Conservation (phyloP, 2,797 vertebrate genomes). For the Amniataba percoides region DNA sequence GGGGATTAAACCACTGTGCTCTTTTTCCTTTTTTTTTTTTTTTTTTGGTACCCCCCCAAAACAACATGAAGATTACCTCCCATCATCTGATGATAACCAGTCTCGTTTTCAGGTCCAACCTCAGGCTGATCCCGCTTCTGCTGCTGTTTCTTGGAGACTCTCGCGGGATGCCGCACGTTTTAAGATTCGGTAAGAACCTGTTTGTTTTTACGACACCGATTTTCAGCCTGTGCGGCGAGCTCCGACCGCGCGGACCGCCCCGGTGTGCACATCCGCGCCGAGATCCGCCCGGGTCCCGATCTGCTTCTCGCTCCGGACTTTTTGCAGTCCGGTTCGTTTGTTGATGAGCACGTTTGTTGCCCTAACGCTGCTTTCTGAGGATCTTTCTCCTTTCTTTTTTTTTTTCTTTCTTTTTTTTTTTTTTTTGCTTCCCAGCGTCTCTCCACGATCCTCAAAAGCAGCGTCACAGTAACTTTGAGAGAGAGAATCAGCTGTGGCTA, state of each 20-base stretch:
- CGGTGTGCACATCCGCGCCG: not conserved
- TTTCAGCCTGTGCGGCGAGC: not conserved
- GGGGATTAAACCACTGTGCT: conserved; percentile 84
- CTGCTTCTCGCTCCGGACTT: no score
- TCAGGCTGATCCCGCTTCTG: conserved; percentile 92
- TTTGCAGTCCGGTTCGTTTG: no score
- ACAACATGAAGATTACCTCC: conserved; percentile 97
- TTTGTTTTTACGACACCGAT: conserved; percentile 39
- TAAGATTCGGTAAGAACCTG: conserved; percentile 95
- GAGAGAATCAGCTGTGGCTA: conserved; percentile 1
- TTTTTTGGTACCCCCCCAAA: no score
- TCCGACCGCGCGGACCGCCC: conserved; percentile 7
- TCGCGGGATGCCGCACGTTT: conserved; percentile 97
- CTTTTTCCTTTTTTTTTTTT: no score
- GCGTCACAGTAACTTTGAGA: conserved; percentile 44
- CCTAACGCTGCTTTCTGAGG: not conserved
- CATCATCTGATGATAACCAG: conserved; percentile 89
- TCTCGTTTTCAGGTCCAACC: conserved; percentile 92
- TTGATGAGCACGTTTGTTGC: not conserved
- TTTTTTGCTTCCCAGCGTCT: no score
- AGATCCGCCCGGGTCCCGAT: no score
- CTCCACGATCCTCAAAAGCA: conserved; percentile 12
- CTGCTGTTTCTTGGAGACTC: conserved; percentile 94
- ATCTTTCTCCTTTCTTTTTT: no score
- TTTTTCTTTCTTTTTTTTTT: no score